Conservation (phyloP, 2,113 vertebrate species). For the Ceyx melanurus region DNA sequence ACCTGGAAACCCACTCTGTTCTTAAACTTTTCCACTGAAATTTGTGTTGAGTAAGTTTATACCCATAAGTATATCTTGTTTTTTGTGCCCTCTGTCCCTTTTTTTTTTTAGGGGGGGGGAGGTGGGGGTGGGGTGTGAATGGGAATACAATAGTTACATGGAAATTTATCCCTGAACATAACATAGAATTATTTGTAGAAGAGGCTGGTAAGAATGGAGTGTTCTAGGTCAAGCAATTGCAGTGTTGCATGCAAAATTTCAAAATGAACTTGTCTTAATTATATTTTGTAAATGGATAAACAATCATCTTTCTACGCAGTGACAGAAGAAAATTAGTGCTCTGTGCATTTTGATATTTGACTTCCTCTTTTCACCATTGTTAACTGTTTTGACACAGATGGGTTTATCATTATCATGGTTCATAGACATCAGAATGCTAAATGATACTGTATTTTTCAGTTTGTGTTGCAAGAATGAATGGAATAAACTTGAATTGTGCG, state of each 20-base stretch:
- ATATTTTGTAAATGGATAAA: slow-evolving; percentile 80
- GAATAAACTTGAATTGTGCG: slow-evolving; percentile 86
- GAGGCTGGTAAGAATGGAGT: slow-evolving; percentile 76
- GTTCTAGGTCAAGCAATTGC: slow-evolving; percentile 75
- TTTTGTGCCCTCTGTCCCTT: slow-evolving; percentile 30
- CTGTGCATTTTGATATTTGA: slow-evolving; percentile 80
- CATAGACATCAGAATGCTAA: slow-evolving; percentile 79
- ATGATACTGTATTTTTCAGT: slow-evolving; percentile 81
- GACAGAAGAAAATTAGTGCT: slow-evolving; percentile 74
- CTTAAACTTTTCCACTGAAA: slow-evolving; percentile 22
- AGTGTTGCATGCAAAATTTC: slow-evolving; percentile 79
- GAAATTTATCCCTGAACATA: slow-evolving; percentile 47
- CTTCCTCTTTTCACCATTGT: slow-evolving; percentile 74
- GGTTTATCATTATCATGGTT: slow-evolving; percentile 74
- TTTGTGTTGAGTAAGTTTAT: slow-evolving; percentile 35
- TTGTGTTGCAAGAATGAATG: slow-evolving; percentile 84
- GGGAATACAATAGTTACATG: slow-evolving; percentile 7
- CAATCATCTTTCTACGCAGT: slow-evolving; percentile 81
- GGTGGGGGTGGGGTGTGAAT: not conserved
- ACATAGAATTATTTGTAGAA: slow-evolving; percentile 63
- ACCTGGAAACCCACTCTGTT: slow-evolving; percentile 7
- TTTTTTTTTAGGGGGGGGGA: not conserved
- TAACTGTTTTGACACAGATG: slow-evolving; percentile 76
- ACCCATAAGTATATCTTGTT: not conserved
- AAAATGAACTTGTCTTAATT: slow-evolving; percentile 74